phyloP scores from a whole-genome alignment of 2,113 vertebrate species.

The Apeltes quadracus region DNA sequence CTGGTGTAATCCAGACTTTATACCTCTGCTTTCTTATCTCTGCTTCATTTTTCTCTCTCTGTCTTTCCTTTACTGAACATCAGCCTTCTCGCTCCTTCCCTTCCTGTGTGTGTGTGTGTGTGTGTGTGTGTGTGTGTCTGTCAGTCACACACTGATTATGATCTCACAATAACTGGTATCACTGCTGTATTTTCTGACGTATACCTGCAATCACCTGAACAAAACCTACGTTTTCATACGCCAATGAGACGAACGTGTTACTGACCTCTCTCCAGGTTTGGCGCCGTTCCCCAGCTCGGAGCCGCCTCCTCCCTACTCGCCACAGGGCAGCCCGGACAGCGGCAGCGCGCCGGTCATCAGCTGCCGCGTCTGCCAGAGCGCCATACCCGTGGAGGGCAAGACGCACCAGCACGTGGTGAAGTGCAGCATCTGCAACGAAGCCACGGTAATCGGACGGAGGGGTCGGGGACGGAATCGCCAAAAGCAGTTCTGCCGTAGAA shows the following conservation, averaged over 20 bases:
- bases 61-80: too few relatives aligned
- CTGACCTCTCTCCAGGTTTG: conserved; percentile 41
- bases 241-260: neutral
- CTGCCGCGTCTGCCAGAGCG: conserved; percentile 80
- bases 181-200: too few relatives aligned
- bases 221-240: too few relatives aligned
- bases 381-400: conserved; percentile 80
- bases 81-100: too few relatives aligned
- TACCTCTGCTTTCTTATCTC: neutral
- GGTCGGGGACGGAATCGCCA: too few relatives aligned
- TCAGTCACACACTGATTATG: too few relatives aligned
- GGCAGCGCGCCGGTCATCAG: conserved; percentile 71
- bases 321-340: conserved; percentile 72
- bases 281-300: conserved; percentile 59
- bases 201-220: too few relatives aligned
- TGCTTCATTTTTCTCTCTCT: too few relatives aligned
- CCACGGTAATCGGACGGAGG: conserved; percentile 62
- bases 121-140: too few relatives aligned
- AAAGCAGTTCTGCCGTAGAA: neutral
- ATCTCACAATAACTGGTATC: too few relatives aligned
- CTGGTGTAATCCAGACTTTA: neutral
- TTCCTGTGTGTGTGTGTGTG: too few relatives aligned
- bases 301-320: conserved; percentile 68
- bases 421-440: conserved; percentile 80
- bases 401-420: conserved; percentile 81